These are phyloP conservation scores for Stercorarius parasiticus DNA, from an alignment of 2,113 vertebrate genomes.

Conservation along the genomic window DNA sequence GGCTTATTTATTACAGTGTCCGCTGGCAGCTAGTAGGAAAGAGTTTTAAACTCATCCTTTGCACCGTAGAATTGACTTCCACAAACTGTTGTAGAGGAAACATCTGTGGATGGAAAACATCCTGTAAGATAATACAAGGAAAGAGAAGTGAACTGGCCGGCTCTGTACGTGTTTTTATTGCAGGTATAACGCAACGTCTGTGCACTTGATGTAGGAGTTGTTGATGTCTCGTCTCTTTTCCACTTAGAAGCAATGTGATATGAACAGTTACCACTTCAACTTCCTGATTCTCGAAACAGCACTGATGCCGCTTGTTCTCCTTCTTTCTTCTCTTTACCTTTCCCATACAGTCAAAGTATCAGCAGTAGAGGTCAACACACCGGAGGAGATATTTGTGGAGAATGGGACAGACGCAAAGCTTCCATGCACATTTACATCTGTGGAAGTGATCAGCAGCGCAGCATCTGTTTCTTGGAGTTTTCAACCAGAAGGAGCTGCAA, in stretches of 20 bases:
- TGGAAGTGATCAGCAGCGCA: constrained; percentile 74
- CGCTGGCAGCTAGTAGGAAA: not conserved
- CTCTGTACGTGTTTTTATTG: not conserved
- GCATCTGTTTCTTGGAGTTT: constrained; percentile 85
- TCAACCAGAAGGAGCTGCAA: constrained; percentile 74
- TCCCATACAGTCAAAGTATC: constrained; percentile 27
- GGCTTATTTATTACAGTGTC: not conserved
- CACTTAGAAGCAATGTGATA: not conserved
- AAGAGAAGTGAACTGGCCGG: not conserved
- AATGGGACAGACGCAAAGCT: constrained; percentile 88
- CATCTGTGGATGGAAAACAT: constrained; percentile 39
- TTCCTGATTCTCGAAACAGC: not conserved
- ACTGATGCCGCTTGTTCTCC: not conserved
- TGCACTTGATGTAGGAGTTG: not conserved
- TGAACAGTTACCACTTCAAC: not conserved
- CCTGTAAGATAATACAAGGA: constrained; percentile 31
- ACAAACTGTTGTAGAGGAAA: constrained; percentile 22
- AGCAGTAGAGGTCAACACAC: constrained; percentile 82
- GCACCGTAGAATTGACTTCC: not conserved
- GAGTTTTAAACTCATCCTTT: not conserved
- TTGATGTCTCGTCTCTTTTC: not conserved
- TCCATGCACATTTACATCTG: constrained; percentile 84
- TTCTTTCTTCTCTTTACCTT: constrained; percentile 3
- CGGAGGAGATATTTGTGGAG: constrained; percentile 82
- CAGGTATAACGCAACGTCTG: not conserved